Base-by-base conservation (phyloP, 2,797 vertebrate species). In the Parambassis ranga region DNA sequence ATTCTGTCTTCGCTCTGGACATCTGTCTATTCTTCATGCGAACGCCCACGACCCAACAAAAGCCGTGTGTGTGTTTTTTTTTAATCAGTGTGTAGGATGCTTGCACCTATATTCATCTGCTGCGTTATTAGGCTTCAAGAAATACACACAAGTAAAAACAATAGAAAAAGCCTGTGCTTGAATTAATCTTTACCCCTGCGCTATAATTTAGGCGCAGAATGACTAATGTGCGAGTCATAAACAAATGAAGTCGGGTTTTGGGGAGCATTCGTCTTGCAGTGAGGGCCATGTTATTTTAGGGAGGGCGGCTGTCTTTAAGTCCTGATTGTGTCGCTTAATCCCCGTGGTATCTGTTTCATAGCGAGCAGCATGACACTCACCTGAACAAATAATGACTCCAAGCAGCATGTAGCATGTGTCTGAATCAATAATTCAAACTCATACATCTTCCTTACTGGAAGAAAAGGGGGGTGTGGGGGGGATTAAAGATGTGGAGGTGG, bases 361-460 rank as follows among this genome's bases (percentile, higher is more conserved):
- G 84, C 56, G 67, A 83, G 83, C 83, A 76, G 83, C 83, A 81
- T 82, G 89, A 90, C 89, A 89, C 86, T 89, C 89, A 91, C 90
- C 90, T 91, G 90, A 89, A 89, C 87, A 90, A 91, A 90, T 89
- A 90, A 90, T 90, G 87, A 90, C 86, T 86, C 74, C 76, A 52
- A 80, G 84, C 85, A 83, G 87, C 87, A 82, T 90, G 88, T 89
- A 87, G 85, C 87, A 87, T 87, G 84, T 87, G 89, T 89, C 87
- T 82, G 82, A 88, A 89, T 90, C 89, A 88, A 90, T 90, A 88
- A 90, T 89, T 90, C 87, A 90, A 86, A 87, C 87, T 88, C 90
- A 83, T 89, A 89, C 84, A 89, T 90, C 87, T 90, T 87, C 87
- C 83, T 89, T 90, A 89, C 89, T 84, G 83, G 79, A 84, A 68